phyloP scores from a whole-genome alignment of 2,113 vertebrate genomes.

The Dicerorhinus sumatrensis region DNA sequence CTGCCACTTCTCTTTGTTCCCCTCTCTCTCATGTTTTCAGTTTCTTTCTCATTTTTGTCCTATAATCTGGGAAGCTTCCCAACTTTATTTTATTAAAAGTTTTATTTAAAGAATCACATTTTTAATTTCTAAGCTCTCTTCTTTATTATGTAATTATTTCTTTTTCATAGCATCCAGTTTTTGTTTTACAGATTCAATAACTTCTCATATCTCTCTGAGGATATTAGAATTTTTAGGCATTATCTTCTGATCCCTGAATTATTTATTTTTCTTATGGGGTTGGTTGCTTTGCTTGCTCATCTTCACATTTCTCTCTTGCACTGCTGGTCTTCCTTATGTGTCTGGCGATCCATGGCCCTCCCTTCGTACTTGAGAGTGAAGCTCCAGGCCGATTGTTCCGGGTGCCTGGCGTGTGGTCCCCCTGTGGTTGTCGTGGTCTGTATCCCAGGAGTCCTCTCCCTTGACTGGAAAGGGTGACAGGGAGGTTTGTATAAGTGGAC shows the following conservation, averaged over 20 bases:
- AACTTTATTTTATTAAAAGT: background rate
- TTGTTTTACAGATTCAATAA: conserved; percentile 25
- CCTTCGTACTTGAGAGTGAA: background rate
- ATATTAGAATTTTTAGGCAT: conserved; percentile 14
- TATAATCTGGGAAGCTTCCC: background rate
- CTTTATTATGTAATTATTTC: background rate
- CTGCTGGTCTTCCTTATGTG: background rate
- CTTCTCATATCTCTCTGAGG: conserved; percentile 25
- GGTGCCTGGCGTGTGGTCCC: background rate
- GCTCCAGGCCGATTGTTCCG: background rate
- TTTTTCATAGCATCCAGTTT: background rate
- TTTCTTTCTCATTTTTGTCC: conserved; percentile 17
- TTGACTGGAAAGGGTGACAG: background rate
- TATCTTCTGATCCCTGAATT: conserved; percentile 27
- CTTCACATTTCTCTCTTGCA: background rate
- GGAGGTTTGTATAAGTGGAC: background rate
- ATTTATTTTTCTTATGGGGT: conserved; percentile 26
- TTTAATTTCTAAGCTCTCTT: conserved; percentile 55
- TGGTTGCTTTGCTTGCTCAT: background rate
- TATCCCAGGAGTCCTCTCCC: background rate
- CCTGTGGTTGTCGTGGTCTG: background rate
- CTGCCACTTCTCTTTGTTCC: background rate
- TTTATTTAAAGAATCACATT: background rate
- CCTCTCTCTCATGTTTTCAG: background rate
- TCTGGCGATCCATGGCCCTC: background rate